A percentile compares a stretch with the other conserved stretches of the same genome.
These are phyloP conservation scores for Actinostola sp. DNA, from an alignment of 92 coral and sea anemone species.

Conservation along the genomic window DNA sequence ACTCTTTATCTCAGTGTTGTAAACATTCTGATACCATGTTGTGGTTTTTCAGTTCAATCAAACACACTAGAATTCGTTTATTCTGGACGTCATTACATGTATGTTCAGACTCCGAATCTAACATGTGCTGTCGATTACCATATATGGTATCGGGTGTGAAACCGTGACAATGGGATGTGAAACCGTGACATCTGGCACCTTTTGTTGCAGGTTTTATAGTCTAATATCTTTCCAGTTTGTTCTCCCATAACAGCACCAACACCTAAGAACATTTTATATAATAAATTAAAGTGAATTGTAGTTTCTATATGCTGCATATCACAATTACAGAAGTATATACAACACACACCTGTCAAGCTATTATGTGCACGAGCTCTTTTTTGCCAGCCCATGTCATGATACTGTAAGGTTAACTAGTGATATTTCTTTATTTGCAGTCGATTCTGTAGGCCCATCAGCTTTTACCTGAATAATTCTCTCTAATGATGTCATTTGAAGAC, in stretches of 20 bases:
- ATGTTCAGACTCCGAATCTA: too few species aligned
- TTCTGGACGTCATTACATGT: too few species aligned
- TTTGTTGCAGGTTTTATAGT: constrained; percentile 9
- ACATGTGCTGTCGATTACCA: too few species aligned
- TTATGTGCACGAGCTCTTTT: constrained; percentile 36
- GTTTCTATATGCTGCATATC: not conserved
- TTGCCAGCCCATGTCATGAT: constrained; percentile 48
- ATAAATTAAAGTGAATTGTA: not conserved
- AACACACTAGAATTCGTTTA: too few species aligned
- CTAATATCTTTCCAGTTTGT: constrained; percentile 12
- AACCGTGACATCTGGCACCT: constrained; percentile 15
- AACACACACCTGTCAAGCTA: too few species aligned
- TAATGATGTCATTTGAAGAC: too few species aligned
- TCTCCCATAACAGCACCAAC: constrained; percentile 23
- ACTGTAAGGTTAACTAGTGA: not conserved
- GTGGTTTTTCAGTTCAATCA: too few species aligned
- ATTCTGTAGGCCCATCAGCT: not conserved
- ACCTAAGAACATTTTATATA: not conserved
- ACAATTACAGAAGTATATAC: not conserved
- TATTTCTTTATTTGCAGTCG: not conserved
- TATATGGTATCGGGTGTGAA: too few species aligned
- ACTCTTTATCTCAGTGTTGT: too few species aligned
- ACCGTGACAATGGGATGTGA: too few species aligned
- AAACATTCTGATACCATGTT: too few species aligned
- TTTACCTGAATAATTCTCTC: too few species aligned